Evolutionary conservation across 2,797 vertebrate species (phyloP).

Genomic region (Premnoplex brunnescens): DNA sequence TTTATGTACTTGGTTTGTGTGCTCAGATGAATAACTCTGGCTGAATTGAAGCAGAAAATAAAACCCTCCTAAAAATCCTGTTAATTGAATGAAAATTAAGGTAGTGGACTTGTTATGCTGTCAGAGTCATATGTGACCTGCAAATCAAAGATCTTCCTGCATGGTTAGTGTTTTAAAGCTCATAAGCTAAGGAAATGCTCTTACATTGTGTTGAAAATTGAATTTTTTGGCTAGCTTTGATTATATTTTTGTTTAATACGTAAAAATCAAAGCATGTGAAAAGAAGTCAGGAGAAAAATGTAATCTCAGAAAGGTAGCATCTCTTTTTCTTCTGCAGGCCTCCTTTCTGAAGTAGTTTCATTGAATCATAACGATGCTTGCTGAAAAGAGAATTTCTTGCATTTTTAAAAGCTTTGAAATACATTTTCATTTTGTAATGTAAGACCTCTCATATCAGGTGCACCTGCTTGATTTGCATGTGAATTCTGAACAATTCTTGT

Average conservation of each 20-base stretch:
- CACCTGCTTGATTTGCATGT: constrained; percentile 80
- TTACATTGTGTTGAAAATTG: neutral
- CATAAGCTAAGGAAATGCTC: neutral
- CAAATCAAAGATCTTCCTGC: neutral
- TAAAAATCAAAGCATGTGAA: neutral
- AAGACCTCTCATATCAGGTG: constrained; percentile 63
- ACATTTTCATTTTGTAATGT: constrained; percentile 64
- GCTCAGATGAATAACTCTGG: neutral
- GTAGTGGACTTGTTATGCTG: neutral
- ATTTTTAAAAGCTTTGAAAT: constrained; percentile 60
- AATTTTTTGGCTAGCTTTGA: neutral
- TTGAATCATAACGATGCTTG: neutral
- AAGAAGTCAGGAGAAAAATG: neutral
- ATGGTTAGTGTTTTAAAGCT: neutral
- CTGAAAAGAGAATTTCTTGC: constrained; percentile 38
- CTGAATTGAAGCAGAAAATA: neutral
- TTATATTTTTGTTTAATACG: neutral
- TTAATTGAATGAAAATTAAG: constrained; percentile 18
- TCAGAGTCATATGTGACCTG: neutral
- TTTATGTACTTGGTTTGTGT: constrained; percentile 29
- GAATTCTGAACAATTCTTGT: constrained; percentile 77
- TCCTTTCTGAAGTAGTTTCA: constrained; percentile 17
- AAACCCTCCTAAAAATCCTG: neutral
- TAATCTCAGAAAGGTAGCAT: neutral
- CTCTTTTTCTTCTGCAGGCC: neutral